Evolutionary conservation across 2,113 vertebrate species (phyloP), one percentile per base, ranked within the genome.

Genomic region (Chrysochloris asiatica): DNA sequence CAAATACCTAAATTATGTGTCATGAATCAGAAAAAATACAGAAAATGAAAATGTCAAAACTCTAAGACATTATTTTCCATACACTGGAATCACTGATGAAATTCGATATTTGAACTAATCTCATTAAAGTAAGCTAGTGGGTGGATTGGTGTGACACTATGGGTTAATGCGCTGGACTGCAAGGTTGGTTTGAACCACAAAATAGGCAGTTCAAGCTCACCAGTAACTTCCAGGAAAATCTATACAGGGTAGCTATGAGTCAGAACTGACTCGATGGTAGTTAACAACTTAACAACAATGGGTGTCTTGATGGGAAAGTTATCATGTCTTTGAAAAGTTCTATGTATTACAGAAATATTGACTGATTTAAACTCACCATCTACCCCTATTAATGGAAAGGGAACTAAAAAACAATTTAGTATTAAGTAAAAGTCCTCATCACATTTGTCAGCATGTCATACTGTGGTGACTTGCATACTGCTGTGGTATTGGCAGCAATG

Each of bases 21-120:
- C 89, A 95, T 50, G 17, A 91, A 94, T 86, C 50, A 92, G 63
- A 94, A 93, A 86, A 50, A 88, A 83, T 86, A 69, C 4, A 89
- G 88, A 78, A 89, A 93, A 63, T 71, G 76, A 79, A 91, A 94
- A 91, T n/a, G 54, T 90, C 92, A 85, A 78, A 94, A 96, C 77
- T 92, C 79, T 90, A 92, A 69, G 67, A 22, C 59, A 16, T 43
- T 94, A 97, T 96, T 96, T 71, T 43, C 54, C 83, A 87, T 69
- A 86, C 28, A 89, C 72, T 83, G 50, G 76, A 92, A 83, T 79
- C 36, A 75, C 16, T 75, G 56, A 78, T 65, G 56, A 87, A 76
- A 84, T 21, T 2, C 28, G 50, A 13, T 16, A 59, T 88, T 56
- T 67, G 48, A 95, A 90, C 41, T 47, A 95, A 83, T 11, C 63